Evolutionary conservation across 2,888 invertebrate species (phyloP), one percentile per base, ranked within the genome.

Genomic region (Notodonta ziczac): DNA sequence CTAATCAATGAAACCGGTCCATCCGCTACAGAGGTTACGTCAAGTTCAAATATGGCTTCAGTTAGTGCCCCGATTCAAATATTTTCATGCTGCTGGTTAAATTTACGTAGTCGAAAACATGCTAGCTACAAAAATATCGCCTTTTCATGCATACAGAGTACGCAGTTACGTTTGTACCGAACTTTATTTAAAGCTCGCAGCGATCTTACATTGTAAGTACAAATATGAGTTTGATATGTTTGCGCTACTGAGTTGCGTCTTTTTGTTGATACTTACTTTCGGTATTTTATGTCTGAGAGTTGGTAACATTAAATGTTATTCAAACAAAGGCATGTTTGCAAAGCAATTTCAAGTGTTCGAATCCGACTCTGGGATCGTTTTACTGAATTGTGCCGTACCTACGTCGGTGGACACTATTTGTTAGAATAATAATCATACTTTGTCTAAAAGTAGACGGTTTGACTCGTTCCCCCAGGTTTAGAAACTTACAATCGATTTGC

Each of bases 211-310:
- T 73, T 67, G 73, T 67, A 53, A 61, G 52, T 56, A 60, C 65
- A 75, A 73, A 74, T 73, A 75, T 65, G 60, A 67, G 60, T 57
- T 66, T 62, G 61, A 72, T 72, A 67, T 67, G 60, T 64, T 65
- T 65, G 62, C 24, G 57, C 40, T 48, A 51, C 55, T 32, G 59
- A 57, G 58, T 57, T 39, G 48, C 46, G 46, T 46, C 46, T 46
- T 46, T 24, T 42, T 42, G 46, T 46, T 46, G 46, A 46, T 46
- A 46, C 46, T 46, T 46, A 46, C 5, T 9, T n/a, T 46, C 46
- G 5, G n/a, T 42, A 42, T 42, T 42, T 40, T 42, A 42, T 42
- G 42, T 42, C 4, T 16, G 50, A 9, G 16, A 50, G 16, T 50
- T 50, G 16, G 14, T 50, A n/a, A 14, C 14, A 14, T 50, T 14